These are phyloP conservation scores for Liparis tanakae DNA, from an alignment of 2,797 vertebrate species.

Conservation along the genomic window DNA sequence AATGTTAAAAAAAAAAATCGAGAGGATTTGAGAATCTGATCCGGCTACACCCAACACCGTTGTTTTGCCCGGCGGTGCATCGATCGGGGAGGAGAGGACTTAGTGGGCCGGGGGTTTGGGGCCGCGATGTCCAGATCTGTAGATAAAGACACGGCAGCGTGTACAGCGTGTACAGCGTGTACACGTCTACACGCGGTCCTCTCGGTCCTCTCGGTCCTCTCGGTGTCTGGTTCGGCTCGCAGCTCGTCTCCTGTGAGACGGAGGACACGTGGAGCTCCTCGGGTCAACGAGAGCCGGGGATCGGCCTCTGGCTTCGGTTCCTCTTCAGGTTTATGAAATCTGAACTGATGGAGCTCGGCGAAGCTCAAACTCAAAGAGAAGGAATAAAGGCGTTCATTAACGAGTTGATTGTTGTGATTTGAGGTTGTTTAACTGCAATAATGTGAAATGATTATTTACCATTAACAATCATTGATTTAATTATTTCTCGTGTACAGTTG, in stretches of 20 bases:
- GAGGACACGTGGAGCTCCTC: conserved; percentile 16
- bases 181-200: conserved; percentile 35
- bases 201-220: conserved; percentile 69
- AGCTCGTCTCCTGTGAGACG: conserved; percentile 58
- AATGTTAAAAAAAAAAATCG: conserved; percentile 38
- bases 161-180: conserved; percentile 27
- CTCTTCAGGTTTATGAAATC: not conserved
- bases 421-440: not conserved
- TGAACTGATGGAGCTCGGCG: not conserved
- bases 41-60: conserved; percentile 68
- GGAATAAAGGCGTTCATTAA: not conserved
- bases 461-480: not conserved
- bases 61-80: conserved; percentile 73
- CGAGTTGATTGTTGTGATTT: not conserved
- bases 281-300: not conserved
- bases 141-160: conserved; percentile 67
- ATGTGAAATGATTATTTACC: not conserved
- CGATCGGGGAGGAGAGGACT: conserved; percentile 61
- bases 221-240: too few relatives aligned
- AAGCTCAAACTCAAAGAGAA: not conserved
- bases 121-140: conserved; percentile 65
- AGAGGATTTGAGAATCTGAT: conserved; percentile 70
- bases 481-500: not conserved
- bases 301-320: not conserved
- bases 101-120: conserved; percentile 41